These are phyloP conservation scores for Hipposideros larvatus DNA, from an alignment of 2,797 vertebrate genomes.

Conservation along the genomic window DNA sequence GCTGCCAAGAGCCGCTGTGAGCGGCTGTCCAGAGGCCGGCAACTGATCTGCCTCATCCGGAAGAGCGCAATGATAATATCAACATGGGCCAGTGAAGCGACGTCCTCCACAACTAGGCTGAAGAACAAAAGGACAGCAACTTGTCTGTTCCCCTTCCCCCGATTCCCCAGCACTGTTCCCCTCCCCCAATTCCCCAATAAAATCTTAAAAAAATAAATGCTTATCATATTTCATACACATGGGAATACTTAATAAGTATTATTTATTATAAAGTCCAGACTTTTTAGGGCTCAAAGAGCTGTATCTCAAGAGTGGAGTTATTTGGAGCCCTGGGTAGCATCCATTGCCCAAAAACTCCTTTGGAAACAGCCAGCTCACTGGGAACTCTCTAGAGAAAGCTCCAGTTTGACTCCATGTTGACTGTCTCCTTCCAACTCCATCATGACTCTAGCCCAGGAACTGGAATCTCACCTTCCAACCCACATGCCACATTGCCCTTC, in stretches of 20 bases:
- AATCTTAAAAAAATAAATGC: too few relatives aligned
- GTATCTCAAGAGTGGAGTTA: neutral
- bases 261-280: neutral
- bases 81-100: too few relatives aligned
- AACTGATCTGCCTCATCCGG: too few relatives aligned
- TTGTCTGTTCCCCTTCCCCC: too few relatives aligned
- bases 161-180: too few relatives aligned
- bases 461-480: neutral
- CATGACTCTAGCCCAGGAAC: neutral
- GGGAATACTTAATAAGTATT: neutral
- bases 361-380: neutral
- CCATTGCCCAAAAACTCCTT: neutral
- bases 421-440: neutral
- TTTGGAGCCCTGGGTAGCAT: neutral
- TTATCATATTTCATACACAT: neutral
- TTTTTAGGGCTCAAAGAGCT: neutral
- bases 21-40: too few relatives aligned
- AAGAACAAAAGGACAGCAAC: too few relatives aligned
- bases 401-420: neutral
- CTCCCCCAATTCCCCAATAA: too few relatives aligned
- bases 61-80: too few relatives aligned
- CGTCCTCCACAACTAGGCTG: too few relatives aligned
- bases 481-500: too few relatives aligned
- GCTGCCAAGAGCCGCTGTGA: too few relatives aligned
- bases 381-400: neutral